Evolutionary conservation across 2,797 vertebrate genomes (phyloP).

Genomic region (Melanogrammus aeglefinus): DNA sequence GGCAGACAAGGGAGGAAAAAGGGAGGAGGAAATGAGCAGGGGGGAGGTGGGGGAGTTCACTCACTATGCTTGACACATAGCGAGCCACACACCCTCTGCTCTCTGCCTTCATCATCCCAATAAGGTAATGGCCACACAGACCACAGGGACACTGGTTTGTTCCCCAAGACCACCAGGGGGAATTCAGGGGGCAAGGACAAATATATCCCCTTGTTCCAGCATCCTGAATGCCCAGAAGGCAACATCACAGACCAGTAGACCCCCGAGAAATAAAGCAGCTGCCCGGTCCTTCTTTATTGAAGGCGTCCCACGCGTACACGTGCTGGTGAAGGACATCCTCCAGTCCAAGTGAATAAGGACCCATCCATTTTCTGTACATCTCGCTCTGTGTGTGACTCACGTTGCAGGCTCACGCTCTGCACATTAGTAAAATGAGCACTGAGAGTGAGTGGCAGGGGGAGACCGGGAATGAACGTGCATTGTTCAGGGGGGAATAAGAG

Average conservation of each 20-base stretch:
- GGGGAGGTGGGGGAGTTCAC: slow-evolving; percentile 26
- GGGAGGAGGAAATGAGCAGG: slow-evolving; percentile 29
- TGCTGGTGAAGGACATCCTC: too few relatives aligned
- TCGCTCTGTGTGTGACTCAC: too few relatives aligned
- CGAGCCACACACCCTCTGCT: not conserved
- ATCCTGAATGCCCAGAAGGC: not conserved
- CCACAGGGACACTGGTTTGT: not conserved
- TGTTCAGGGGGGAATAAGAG: too few relatives aligned
- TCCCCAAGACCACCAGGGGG: not conserved
- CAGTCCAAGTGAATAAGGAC: too few relatives aligned
- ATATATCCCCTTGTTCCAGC: not conserved
- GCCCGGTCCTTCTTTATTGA: too few relatives aligned
- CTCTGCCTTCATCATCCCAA: not conserved
- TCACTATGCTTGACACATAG: not conserved
- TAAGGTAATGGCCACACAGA: not conserved
- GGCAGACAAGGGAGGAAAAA: slow-evolving; percentile 37
- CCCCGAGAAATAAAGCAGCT: not conserved
- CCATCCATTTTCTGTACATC: too few relatives aligned
- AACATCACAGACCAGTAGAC: not conserved
- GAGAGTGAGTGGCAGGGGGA: too few relatives aligned
- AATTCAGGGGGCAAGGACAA: not conserved
- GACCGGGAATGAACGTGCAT: too few relatives aligned
- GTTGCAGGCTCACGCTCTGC: too few relatives aligned
- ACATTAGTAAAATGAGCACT: too few relatives aligned
- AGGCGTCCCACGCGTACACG: too few relatives aligned